These are phyloP conservation scores for Heliconius melpomene DNA, from an alignment of 1,140 invertebrate species.

Conservation along the genomic window DNA sequence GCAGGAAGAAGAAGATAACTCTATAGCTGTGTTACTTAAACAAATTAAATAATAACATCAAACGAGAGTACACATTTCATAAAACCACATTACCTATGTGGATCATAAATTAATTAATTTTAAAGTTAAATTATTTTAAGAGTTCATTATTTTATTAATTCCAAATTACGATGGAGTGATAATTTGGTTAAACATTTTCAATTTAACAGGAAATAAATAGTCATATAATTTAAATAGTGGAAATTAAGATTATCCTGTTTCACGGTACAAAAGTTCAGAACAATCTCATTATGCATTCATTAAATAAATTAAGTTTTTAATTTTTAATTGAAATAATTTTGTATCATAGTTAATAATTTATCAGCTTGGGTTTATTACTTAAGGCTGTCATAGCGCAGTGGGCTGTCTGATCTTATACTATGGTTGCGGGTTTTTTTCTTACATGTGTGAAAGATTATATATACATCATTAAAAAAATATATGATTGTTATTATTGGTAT, in stretches of 20 bases:
- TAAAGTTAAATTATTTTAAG: neutral
- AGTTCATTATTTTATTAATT: neutral
- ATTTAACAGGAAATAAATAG: neutral
- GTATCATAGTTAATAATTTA: neutral
- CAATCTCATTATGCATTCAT: neutral
- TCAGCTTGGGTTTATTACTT: neutral
- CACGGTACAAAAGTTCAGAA: neutral
- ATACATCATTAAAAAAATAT: too few relatives aligned
- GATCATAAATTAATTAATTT: neutral
- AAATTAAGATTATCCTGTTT: slow-evolving; percentile 12
- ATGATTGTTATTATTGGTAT: too few relatives aligned
- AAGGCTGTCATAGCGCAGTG: too few relatives aligned
- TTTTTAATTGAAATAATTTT: slow-evolving; percentile 10
- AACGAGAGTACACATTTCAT: too few relatives aligned
- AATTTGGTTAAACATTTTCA: neutral
- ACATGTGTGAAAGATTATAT: too few relatives aligned
- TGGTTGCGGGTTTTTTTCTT: too few relatives aligned
- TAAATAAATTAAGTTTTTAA: slow-evolving; percentile 3
- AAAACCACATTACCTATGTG: neutral
- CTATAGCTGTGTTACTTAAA: too few relatives aligned
- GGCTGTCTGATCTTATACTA: too few relatives aligned
- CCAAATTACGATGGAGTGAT: slow-evolving; percentile 4
- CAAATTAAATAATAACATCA: too few relatives aligned
- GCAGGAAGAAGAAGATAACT: too few relatives aligned
- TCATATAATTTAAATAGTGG: neutral